Conservation (phyloP, 2,797 vertebrate genomes). For the Tadarida brasiliensis region DNA sequence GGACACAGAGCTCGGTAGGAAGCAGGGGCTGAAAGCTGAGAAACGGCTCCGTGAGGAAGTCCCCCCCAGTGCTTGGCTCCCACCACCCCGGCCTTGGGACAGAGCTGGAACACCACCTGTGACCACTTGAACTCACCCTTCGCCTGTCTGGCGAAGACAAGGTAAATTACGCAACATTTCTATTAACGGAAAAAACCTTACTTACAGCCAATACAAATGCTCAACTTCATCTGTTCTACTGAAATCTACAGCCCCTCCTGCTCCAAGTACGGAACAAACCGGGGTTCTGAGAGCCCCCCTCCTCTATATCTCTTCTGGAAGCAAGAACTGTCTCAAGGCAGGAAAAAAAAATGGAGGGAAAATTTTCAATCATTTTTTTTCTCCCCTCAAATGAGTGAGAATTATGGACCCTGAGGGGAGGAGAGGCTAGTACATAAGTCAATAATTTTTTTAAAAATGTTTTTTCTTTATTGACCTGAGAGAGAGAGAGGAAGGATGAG, state of each 20-base stretch:
- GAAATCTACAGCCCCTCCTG: background rate
- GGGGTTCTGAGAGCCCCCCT: background rate
- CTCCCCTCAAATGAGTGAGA: background rate
- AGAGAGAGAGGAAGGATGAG: too few relatives aligned
- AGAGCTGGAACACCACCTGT: background rate
- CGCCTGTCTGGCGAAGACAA: background rate
- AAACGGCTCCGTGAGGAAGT: background rate
- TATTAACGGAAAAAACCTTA: background rate
- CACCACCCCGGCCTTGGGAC: background rate
- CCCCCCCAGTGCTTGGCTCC: fast-evolving
- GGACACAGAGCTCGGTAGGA: background rate
- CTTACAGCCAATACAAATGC: background rate
- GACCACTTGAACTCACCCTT: background rate
- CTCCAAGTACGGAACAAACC: background rate
- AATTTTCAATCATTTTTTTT: background rate
- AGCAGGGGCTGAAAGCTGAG: too few relatives aligned
- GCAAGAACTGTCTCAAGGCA: background rate
- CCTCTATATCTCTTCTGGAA: background rate
- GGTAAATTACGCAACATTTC: background rate
- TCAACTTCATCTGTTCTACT: background rate
- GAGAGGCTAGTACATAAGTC: background rate
- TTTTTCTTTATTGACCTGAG: too few relatives aligned
- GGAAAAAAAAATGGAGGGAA: background rate
- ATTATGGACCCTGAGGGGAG: background rate
- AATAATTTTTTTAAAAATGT: too few relatives aligned